Conservation (phyloP, 2,888 invertebrate genomes). For the Leptopilina drosophilae region DNA sequence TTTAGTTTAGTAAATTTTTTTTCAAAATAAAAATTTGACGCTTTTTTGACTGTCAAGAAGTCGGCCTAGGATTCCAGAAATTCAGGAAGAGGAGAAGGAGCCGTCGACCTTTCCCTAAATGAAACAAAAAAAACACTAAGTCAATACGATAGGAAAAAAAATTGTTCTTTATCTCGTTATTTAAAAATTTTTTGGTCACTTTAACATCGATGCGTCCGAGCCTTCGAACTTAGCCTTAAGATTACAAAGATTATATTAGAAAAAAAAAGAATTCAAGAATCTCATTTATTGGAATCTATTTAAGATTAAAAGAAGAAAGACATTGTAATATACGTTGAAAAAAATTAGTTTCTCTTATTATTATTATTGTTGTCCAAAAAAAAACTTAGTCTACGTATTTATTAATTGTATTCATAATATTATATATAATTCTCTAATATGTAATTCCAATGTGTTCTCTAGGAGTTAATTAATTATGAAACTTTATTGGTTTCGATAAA, state of each 20-base stretch:
- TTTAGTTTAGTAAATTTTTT: background rate
- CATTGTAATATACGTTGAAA: background rate
- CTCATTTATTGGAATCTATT: background rate
- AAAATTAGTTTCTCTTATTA: background rate
- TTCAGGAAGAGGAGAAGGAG: constrained; percentile 26
- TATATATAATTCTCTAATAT: constrained; percentile 8
- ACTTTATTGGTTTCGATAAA: background rate
- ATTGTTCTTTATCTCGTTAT: background rate
- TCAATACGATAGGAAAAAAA: background rate
- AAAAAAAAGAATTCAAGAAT: constrained; percentile 6
- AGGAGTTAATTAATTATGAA: background rate
- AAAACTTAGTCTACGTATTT: background rate
- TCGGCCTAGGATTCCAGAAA: constrained; percentile 9
- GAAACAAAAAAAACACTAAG: background rate
- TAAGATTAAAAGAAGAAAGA: background rate
- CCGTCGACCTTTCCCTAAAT: background rate
- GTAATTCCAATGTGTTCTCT: constrained; percentile 15
- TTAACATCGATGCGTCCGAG: constrained; percentile 32
- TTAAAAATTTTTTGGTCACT: constrained; percentile 5
- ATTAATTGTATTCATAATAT: constrained; percentile 14
- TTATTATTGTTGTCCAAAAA: background rate
- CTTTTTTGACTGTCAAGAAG: background rate
- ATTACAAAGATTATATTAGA: background rate
- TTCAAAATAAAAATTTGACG: background rate
- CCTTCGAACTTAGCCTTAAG: constrained; percentile 32